phyloP scores from a whole-genome alignment of 1,140 invertebrate genomes.

The Coptotermes formosanus region DNA sequence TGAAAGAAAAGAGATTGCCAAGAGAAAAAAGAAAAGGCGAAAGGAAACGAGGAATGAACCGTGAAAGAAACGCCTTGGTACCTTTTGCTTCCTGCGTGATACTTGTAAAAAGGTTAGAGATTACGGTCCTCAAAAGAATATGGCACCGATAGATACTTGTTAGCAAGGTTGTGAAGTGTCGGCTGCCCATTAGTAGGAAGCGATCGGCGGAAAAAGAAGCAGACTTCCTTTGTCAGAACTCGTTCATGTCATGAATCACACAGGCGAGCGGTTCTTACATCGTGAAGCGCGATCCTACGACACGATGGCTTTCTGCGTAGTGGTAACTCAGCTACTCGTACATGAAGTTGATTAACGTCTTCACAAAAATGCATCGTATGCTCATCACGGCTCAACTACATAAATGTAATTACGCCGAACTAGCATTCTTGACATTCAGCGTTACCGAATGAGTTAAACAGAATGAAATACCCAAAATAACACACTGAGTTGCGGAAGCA shows the following conservation, averaged over 20 bases:
- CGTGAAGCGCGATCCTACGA: too few species aligned
- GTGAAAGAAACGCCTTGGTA: background rate
- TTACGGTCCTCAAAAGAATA: background rate
- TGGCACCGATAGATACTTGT: background rate
- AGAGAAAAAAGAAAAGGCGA: background rate
- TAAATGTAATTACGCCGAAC: too few species aligned
- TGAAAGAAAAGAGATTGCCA: background rate
- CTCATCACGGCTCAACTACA: too few species aligned
- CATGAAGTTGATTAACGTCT: too few species aligned
- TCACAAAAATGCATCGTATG: too few species aligned
- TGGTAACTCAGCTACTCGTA: too few species aligned
- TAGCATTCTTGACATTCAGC: too few species aligned
- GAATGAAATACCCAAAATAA: too few species aligned
- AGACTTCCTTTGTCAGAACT: background rate
- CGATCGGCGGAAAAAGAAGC: background rate
- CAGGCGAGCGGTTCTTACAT: too few species aligned
- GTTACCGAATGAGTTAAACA: too few species aligned
- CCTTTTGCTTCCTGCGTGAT: background rate
- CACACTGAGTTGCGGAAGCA: too few species aligned
- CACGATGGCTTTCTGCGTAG: too few species aligned
- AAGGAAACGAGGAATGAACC: background rate
- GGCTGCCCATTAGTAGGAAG: background rate
- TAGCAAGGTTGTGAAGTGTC: background rate
- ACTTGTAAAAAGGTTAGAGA: constrained; percentile 4
- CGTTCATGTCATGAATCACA: background rate